Base-by-base conservation (phyloP, 2,888 invertebrate genomes). In the Anticlea derivata region DNA sequence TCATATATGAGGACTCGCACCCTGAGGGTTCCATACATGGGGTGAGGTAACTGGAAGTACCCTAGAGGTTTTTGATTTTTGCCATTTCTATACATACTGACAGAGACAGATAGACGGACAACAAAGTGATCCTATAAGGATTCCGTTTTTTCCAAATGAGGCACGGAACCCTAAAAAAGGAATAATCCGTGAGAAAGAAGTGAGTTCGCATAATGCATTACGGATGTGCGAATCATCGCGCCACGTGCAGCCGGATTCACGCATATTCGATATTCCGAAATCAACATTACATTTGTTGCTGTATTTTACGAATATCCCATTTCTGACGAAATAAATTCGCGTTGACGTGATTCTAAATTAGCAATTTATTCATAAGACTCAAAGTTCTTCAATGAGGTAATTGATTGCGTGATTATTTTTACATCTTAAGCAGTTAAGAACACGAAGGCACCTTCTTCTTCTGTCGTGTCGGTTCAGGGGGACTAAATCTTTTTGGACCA, bases 191-290 rank as follows among this genome's bases (percentile, higher is more conserved):
- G n/a, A 24, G 7, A 7, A 22, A 7, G 12, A 8, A 38, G 27
- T 29, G 29, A 27, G 22, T 41, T 35, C 34, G 40, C 40, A 23
- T 33, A 40, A 45, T 33, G 34, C 39, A 49, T 24, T 7, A 11
- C 30, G 27, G 29, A 37, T 38, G 20, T 35, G 17, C 30, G 44
- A 46, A 46, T 49, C 31, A 37, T 41, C 24, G 20, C 45, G 30
- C 22, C 29, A 20, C 29, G 23, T 11, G 12, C 26, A 34, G 31
- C 33, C 20, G 44, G 31, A 39, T 37, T 26, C 11, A 50, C 44
- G 30, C 44, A 41, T 46, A 50, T 50, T 47, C 39, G 31, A 47
- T 47, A 50, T 50, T 47, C 39, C 22, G 29, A 43, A 50, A 55
- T 44, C 34, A 39, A 41, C 47, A 50, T 24, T 29, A 29, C 33